A percentile compares a stretch with the other conserved stretches of the same genome.
phyloP scores from a whole-genome alignment of 2,797 vertebrate genomes.

The Myotis vivesi region DNA sequence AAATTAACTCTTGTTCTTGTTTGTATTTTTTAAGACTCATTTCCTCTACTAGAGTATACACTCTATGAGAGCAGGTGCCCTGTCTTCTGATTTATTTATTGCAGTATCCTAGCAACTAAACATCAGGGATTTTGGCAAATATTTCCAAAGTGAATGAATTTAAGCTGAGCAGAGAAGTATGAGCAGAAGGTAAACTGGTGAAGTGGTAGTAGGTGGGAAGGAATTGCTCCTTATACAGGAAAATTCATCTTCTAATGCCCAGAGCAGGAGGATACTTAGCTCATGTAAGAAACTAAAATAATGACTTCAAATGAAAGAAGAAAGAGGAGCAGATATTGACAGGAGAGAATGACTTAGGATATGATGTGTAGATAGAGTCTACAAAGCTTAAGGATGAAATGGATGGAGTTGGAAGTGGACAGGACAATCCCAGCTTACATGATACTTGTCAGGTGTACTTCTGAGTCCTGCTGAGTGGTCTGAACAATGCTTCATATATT shows the following conservation, averaged over 20 bases:
- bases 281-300: neutral
- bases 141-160: neutral
- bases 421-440: neutral
- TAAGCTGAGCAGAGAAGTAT: neutral
- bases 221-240: neutral
- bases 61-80: neutral
- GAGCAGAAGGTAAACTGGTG: neutral
- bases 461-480: neutral
- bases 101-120: neutral
- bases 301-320: neutral
- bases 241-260: neutral
- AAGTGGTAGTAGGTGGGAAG: neutral
- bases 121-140: neutral
- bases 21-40: neutral
- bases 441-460: neutral
- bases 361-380: too few species aligned
- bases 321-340: neutral
- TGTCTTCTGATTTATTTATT: neutral
- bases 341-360: neutral
- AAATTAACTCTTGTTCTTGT: neutral
- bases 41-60: neutral
- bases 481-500: neutral
- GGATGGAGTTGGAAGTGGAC: too few species aligned
- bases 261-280: neutral
- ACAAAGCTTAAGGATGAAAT: neutral